phyloP scores from a whole-genome alignment of 2,113 vertebrate species.

The Plestiodon gilberti region DNA sequence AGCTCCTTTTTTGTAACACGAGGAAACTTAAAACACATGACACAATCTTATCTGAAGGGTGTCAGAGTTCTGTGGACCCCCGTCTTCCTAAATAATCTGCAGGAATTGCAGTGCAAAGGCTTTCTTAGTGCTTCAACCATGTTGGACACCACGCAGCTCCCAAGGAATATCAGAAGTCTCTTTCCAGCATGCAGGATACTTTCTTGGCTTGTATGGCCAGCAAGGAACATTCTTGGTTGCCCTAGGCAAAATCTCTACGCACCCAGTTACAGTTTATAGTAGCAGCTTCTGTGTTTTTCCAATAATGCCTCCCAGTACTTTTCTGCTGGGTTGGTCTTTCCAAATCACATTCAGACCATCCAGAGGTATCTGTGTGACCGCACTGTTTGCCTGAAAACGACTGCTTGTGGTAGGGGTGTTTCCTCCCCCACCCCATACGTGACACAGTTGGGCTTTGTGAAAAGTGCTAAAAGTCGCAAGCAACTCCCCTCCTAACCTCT shows the following conservation, averaged over 20 bases:
- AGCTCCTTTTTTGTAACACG: neutral
- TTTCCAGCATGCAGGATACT: conserved; percentile 1
- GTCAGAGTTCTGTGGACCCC: neutral
- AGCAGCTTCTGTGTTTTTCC: conserved; percentile 62
- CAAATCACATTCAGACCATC: conserved; percentile 61
- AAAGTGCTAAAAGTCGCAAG: conserved; percentile 70
- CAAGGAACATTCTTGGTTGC: conserved; percentile 54
- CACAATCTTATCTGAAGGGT: neutral
- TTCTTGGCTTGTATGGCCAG: conserved; percentile 40
- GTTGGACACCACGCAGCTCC: too few species aligned
- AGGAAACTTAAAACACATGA: neutral
- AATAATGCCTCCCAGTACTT: conserved; percentile 66
- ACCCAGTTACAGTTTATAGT: conserved; percentile 42
- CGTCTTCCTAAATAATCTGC: neutral
- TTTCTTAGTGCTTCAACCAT: neutral
- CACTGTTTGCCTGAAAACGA: conserved; percentile 72
- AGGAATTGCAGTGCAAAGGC: neutral
- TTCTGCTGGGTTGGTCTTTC: conserved; percentile 67
- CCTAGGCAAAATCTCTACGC: conserved; percentile 56
- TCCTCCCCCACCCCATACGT: conserved; percentile 54
- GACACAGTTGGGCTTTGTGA: conserved; percentile 73
- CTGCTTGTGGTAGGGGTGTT: conserved; percentile 50
- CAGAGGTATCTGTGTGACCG: conserved; percentile 68
- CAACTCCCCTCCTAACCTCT: conserved; percentile 67
- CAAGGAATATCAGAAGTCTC: neutral